Percentiles rank a stretch among this genome's conserved stretches.
Conservation (phyloP, 2,797 vertebrate genomes). For the Spinus pinus region DNA sequence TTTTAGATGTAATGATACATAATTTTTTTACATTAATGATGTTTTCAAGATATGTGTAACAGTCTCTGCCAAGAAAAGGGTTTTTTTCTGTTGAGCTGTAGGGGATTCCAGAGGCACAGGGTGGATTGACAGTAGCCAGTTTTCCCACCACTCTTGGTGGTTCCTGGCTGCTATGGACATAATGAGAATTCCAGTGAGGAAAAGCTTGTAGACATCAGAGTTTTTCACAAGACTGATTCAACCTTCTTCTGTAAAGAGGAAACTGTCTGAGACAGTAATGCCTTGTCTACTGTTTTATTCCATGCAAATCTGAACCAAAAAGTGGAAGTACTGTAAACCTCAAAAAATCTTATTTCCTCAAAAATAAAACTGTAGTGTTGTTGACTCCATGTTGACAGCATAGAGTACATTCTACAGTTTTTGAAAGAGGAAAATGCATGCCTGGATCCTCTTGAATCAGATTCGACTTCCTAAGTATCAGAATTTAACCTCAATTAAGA, state of each 20-base stretch:
- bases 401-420: neutral
- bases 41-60: neutral
- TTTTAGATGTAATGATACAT: neutral
- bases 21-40: neutral
- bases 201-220: neutral
- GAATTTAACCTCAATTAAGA: neutral
- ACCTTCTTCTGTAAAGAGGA: neutral
- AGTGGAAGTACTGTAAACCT: neutral
- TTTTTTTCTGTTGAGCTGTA: neutral
- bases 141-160: neutral
- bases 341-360: neutral
- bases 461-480: neutral
- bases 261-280: neutral
- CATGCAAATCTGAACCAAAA: neutral
- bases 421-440: neutral
- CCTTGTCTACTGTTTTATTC: neutral
- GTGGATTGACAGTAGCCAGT: neutral
- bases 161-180: neutral
- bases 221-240: neutral
- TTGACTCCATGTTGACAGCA: neutral
- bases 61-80: neutral
- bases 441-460: neutral
- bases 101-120: neutral
- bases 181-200: neutral
- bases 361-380: neutral